A percentile compares a stretch with the other conserved stretches of the same genome.
Evolutionary conservation across 2,888 invertebrate genomes (phyloP).

Genomic region (Caenorhabditis uteleia): DNA sequence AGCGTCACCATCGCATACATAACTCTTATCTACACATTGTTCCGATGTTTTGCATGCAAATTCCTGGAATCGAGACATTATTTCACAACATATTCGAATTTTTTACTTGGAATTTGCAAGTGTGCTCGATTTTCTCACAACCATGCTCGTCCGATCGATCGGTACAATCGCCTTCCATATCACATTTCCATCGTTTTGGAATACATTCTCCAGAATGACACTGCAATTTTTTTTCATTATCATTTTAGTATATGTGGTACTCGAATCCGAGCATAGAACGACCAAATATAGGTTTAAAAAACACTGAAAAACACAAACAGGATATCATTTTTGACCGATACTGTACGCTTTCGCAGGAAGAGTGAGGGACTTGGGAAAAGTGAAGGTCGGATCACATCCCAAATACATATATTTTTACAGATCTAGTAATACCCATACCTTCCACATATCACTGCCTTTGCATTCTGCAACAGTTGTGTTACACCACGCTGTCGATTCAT

Average conservation of each 20-base stretch:
- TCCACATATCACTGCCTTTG: constrained; percentile 22
- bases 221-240: too few relatives aligned
- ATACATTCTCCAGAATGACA: constrained; percentile 63
- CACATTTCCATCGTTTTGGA: constrained; percentile 61
- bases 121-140: constrained; percentile 36
- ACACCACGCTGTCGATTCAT: constrained; percentile 40
- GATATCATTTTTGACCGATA: too few relatives aligned
- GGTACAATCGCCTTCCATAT: constrained; percentile 64
- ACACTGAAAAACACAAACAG: too few relatives aligned
- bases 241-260: too few relatives aligned
- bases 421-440: constrained; percentile 24
- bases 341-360: too few relatives aligned
- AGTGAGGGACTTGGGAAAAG: too few relatives aligned
- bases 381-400: too few relatives aligned
- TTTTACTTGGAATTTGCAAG: constrained; percentile 34
- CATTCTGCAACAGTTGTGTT: constrained; percentile 11
- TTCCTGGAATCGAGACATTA: constrained; percentile 70
- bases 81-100: too few relatives aligned
- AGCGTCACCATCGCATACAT: constrained; percentile 57
- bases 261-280: too few relatives aligned
- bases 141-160: constrained; percentile 62
- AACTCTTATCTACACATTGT: constrained; percentile 63
- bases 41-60: constrained; percentile 63
- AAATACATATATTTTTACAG: too few relatives aligned
- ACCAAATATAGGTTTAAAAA: too few relatives aligned